Evolutionary conservation across 2,113 vertebrate genomes (phyloP), one percentile per base, ranked within the genome.

Genomic region (Pristiophorus japonicus): DNA sequence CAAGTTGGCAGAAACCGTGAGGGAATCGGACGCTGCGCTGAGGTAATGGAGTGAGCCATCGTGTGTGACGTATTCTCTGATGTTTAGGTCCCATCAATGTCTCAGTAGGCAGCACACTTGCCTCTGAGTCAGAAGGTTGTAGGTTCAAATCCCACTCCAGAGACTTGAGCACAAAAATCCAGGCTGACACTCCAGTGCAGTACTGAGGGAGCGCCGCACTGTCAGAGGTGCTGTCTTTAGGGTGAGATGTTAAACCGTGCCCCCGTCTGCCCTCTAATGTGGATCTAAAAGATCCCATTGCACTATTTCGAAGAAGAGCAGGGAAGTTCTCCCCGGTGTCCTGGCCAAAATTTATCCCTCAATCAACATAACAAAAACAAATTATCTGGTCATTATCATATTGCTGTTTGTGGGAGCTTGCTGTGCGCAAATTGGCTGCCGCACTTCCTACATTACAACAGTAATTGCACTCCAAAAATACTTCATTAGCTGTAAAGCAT

Each of bases 11-110:
- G 88, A 96, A 67, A 98, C 96, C 0, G 99, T 99, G 91, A 96
- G 95, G 1, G 98, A 99, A 30, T 99, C 99, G 0, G 97, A 97
- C 0, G 98, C 97, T 0, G 98, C 97, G 98, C 98, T 99, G 87
- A 98, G 99, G 99, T 99, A 66, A 34, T 38, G 14, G 88, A 63
- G 30, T 63, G 14, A 85, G 42, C 81, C 16, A 11, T 45, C 22
- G 42, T 45, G 81, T 84, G 81, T n/a, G 16, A 4, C 11, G 85
- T 51, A 30, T 38, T 55, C 51, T 51, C 51, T 2, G 70, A 34
- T 75, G 70, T 75, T 81, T 81, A 81, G 38, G 38, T 81, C 38
- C 75, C n/a, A 78, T 24, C 67, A 8, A 27, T 24, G 67, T 5
- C 67, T 34, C 8, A 34, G 38, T 81, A 14, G n/a, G n/a, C 16